These are phyloP conservation scores for Drosophila melanosoma DNA, from an alignment of 2,888 invertebrate genomes.

Conservation along the genomic window DNA sequence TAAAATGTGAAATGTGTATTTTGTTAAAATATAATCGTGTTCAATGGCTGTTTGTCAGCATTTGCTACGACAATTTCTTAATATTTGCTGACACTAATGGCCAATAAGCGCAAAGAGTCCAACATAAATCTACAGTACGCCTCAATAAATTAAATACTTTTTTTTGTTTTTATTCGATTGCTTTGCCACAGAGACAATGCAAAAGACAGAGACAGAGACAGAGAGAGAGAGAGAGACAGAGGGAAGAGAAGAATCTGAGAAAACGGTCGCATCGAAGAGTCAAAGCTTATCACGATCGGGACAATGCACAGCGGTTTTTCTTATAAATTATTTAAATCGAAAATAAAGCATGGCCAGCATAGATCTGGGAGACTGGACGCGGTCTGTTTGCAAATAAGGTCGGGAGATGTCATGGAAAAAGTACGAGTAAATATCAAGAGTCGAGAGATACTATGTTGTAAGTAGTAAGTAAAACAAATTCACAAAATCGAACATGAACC, in stretches of 20 bases:
- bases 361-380: slow-evolving; percentile 58
- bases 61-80: slow-evolving; percentile 36
- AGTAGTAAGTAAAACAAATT: slow-evolving; percentile 72
- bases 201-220: slow-evolving; percentile 5
- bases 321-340: slow-evolving; percentile 77
- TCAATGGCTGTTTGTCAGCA: slow-evolving; percentile 4
- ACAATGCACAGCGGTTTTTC: slow-evolving; percentile 69
- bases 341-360: slow-evolving; percentile 63
- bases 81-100: slow-evolving; percentile 69
- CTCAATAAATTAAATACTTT: slow-evolving; percentile 75
- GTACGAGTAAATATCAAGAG: slow-evolving; percentile 39
- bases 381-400: slow-evolving; percentile 76
- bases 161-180: slow-evolving; percentile 35
- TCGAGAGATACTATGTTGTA: slow-evolving; percentile 14
- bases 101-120: slow-evolving; percentile 58
- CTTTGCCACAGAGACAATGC: slow-evolving; percentile 41
- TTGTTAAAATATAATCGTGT: neutral
- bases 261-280: slow-evolving; percentile 38
- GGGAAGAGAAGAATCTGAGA: slow-evolving; percentile 10
- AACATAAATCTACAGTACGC: slow-evolving; percentile 60
- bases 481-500: slow-evolving; percentile 79
- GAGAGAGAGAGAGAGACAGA: neutral
- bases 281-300: slow-evolving; percentile 72
- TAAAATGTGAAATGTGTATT: neutral
- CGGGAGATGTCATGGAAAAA: slow-evolving; percentile 74